Percentiles rank a stretch among this genome's conserved stretches.
Evolutionary conservation across 2,113 vertebrate species (phyloP).

Genomic region (Brachypteracias leptosomus): DNA sequence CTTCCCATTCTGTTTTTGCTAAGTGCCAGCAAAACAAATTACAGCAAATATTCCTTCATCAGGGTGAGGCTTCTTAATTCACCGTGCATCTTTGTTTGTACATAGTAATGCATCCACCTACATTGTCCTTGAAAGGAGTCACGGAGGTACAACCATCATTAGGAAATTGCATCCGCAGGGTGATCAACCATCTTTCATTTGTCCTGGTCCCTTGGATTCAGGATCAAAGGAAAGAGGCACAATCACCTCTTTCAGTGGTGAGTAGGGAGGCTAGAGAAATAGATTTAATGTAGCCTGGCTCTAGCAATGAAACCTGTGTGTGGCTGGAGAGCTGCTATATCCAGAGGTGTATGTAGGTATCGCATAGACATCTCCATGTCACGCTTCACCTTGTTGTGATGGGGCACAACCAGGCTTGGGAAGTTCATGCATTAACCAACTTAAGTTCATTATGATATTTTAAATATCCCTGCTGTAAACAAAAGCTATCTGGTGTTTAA

Average conservation of each 20-base stretch:
- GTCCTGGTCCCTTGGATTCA: not conserved
- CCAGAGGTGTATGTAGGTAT: not conserved
- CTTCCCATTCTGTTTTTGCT: not conserved
- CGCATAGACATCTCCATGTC: not conserved
- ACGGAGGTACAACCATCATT: not conserved
- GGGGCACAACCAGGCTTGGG: not conserved
- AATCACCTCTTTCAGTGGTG: not conserved
- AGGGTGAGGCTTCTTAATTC: not conserved
- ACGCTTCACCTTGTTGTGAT: not conserved
- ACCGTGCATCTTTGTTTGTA: not conserved
- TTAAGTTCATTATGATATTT: not conserved
- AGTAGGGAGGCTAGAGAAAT: not conserved
- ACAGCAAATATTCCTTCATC: not conserved
- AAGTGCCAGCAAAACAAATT: slow-evolving; percentile 29
- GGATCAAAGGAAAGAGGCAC: not conserved
- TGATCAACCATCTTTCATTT: not conserved
- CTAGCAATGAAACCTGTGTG: not conserved
- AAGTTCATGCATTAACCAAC: not conserved
- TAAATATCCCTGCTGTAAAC: not conserved
- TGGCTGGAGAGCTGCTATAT: not conserved
- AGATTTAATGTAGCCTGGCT: not conserved
- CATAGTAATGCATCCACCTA: not conserved
- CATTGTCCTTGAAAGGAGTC: not conserved
- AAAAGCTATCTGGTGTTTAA: not conserved
- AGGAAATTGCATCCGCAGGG: not conserved